Evolutionary conservation across 2,888 invertebrate genomes (phyloP), one percentile per base, ranked within the genome.

Genomic region (Hemaris fuciformis): DNA sequence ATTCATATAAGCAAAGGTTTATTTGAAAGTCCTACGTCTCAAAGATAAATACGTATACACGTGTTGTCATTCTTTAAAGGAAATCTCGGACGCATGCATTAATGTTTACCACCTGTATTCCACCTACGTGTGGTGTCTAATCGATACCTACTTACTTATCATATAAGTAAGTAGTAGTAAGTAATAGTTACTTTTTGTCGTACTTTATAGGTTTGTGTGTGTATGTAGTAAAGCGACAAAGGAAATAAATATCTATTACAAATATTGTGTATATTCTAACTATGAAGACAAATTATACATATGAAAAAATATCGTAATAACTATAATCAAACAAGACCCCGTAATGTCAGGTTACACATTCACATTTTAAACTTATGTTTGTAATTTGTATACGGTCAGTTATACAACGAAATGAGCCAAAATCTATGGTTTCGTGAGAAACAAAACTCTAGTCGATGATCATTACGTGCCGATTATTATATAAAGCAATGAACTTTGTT

Each of bases 111-210:
- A 27, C 48, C 48, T 53, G 20, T 53, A 27, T 18, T 31, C 53
- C 31, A 53, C 53, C 53, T 31, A 53, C 53, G 20, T 53, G 27
- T 4, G 6, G 48, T 31, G 69, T 70, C 70, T 65, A 45, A 43
- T 62, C 53, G 53, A 53, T 53, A 53, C 27, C 18, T 53, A 31
- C 53, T 48, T 53, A 31, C 53, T 48, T 48, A 48, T 6, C 53
- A 31, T 53, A 8, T 18, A 31, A 6, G 18, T 25, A 25, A 48
- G 27, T 25, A 48, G 7, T 23, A 27, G 10, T 53, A 10, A 27
- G 8, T 18, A 6, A 18, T 8, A 25, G 27, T 18, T 1, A 10
- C 18, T 31, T 53, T 10, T 18, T 18, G n/a, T 2, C 31, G 31
- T 1, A 25, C 18, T 15, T 31, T 20, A 15, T 18, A 31, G 15